These are phyloP conservation scores for Scomber colias DNA, from an alignment of 2,113 vertebrate genomes.

Conservation along the genomic window DNA sequence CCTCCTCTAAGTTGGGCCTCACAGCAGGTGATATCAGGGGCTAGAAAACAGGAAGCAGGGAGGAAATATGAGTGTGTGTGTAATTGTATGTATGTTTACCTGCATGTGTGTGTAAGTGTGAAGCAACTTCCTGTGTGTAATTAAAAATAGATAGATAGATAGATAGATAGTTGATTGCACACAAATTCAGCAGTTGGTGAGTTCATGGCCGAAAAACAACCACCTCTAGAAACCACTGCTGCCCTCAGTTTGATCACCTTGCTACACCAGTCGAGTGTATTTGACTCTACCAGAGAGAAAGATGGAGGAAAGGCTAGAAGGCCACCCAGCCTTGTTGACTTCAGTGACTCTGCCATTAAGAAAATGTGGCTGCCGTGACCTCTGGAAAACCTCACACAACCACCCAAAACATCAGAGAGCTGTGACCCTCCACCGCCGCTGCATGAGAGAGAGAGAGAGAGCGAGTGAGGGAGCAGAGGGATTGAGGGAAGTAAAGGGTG, in stretches of 20 bases:
- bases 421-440: slow-evolving; percentile 32
- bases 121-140: not conserved
- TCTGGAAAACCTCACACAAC: slow-evolving; percentile 55
- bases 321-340: slow-evolving; percentile 82
- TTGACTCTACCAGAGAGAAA: slow-evolving; percentile 3
- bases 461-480: slow-evolving; percentile 18
- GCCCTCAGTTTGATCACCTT: slow-evolving; percentile 12
- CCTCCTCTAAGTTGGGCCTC: slow-evolving; percentile 49
- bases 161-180: not conserved
- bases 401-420: slow-evolving; percentile 71
- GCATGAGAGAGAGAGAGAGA: slow-evolving; percentile 25
- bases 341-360: slow-evolving; percentile 79
- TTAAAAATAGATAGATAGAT: not conserved
- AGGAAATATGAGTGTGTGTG: not conserved
- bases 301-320: slow-evolving; percentile 21
- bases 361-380: slow-evolving; percentile 80
- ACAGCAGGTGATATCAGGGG: slow-evolving; percentile 53
- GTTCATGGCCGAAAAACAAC: slow-evolving; percentile 24
- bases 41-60: slow-evolving; percentile 43
- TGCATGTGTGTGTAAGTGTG: slow-evolving; percentile 2
- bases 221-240: slow-evolving; percentile 4
- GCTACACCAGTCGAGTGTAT: slow-evolving; percentile 29
- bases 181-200: slow-evolving; percentile 26
- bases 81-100: slow-evolving; percentile 4
- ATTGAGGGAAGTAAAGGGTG: slow-evolving; percentile 38